Base-by-base conservation (phyloP, 2,113 vertebrate genomes). In the Sardina pilchardus region DNA sequence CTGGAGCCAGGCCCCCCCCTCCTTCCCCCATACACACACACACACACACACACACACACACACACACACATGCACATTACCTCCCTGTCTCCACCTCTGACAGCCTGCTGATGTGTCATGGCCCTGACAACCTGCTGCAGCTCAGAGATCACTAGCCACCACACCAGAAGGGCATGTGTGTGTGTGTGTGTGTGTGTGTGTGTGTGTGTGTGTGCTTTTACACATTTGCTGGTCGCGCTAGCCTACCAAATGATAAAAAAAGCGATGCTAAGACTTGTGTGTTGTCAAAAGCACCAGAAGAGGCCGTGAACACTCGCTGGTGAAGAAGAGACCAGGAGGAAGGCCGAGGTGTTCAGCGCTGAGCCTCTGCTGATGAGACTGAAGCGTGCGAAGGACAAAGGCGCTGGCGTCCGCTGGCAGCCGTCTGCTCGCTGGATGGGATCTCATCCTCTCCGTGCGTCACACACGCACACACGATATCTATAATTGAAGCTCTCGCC, bases 401-500 rank as follows among this genome's bases (percentile, higher is more conserved):
- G 26, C 21, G 26, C 81, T 24, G 45, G 47, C 53, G 21, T 5
- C 30, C 7, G 9, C 1, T 36, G 36, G 50, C 80, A 87, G 56
- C 71, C 83, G 53, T 34, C 59, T 82, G 67, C 21, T 34, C n/a
- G 44, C 82, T 87, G 83, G 83, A 84, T 48, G 39, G 81, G 87
- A 53, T 45, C 30, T 12, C 81, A 21, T 75, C 59, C 42, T 89
- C 63, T 21, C 36, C 42, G 21, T 85, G 86, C 84, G 80, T 82
- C 86, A 87, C 82, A 44, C 59, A 81, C 63, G 43, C 63, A 84
- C 19, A 63, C 59, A 82, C n/a, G 82, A 80, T 81, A 88, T 89
- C 84, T 81, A 85, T 91, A 87, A 90, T 87, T 90, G 83, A 89
- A 82, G 71, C 84, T 80, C 75, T 81, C 39, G n/a, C 85, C 44